Percentiles rank a stretch among this genome's conserved stretches.
Conservation (phyloP, 2,797 vertebrate species). For the Sebastes melanostomus region DNA sequence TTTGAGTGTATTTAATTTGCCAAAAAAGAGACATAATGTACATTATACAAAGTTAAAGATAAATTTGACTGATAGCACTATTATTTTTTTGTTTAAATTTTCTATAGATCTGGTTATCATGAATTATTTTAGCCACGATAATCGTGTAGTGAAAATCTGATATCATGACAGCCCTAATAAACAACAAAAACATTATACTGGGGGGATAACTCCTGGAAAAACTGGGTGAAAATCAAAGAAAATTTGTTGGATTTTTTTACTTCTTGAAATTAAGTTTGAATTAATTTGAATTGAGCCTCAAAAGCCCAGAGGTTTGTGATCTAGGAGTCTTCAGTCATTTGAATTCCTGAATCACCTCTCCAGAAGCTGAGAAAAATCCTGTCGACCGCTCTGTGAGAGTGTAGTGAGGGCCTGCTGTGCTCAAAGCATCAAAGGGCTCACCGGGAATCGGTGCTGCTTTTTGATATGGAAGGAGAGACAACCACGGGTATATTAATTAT, state of each 20-base stretch:
- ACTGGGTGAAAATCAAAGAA: not conserved
- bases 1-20: not conserved
- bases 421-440: conserved; percentile 30
- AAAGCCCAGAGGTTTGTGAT: not conserved
- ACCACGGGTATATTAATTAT: not conserved
- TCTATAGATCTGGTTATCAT: no score
- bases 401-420: conserved; percentile 11
- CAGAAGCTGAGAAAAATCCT: conserved; percentile 11
- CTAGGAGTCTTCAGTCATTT: not conserved
- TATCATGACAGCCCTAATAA: not conserved
- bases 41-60: not conserved
- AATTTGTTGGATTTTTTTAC: not conserved
- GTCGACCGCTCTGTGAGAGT: conserved; percentile 13
- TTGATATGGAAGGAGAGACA: not conserved
- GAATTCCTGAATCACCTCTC: conserved; percentile 7
- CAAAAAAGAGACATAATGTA: not conserved
- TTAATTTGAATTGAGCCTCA: not conserved
- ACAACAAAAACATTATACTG: not conserved
- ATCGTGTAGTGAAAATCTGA: not conserved
- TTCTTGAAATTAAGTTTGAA: not conserved
- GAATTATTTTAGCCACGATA: not conserved
- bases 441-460: not conserved
- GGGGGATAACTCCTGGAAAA: not conserved
- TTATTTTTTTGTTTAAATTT: not conserved
- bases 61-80: not conserved